These are phyloP conservation scores for Philypnodon macrostomus DNA, from an alignment of 2,797 vertebrate species.

Conservation along the genomic window DNA sequence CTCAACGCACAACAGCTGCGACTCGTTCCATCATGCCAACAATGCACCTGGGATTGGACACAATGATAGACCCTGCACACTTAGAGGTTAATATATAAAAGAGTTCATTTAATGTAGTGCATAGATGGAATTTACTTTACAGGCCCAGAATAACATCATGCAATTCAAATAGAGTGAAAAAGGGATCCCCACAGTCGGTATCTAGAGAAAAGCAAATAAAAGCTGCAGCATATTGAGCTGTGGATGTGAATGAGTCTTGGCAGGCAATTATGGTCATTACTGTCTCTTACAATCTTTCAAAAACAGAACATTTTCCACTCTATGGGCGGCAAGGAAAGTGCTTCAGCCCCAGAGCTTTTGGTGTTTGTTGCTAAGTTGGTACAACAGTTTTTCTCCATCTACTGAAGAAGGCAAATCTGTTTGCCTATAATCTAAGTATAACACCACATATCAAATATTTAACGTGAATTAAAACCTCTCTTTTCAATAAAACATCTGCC, in stretches of 20 bases:
- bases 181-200: conserved; percentile 14
- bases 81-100: conserved; percentile 1
- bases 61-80: neutral
- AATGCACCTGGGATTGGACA: conserved; percentile 37
- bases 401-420: conserved; percentile 49
- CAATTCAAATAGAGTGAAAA: conserved; percentile 7
- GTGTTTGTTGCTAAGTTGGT: conserved; percentile 51
- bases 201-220: conserved; percentile 34
- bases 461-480: conserved; percentile 62
- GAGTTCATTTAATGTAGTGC: conserved; percentile 8
- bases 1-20: conserved; percentile 61
- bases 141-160: conserved; percentile 7
- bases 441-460: conserved; percentile 64
- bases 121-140: conserved; percentile 9
- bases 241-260: conserved; percentile 51
- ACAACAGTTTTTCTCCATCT: conserved; percentile 42
- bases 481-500: conserved; percentile 69
- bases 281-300: conserved; percentile 52
- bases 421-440: conserved; percentile 63
- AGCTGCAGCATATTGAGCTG: conserved; percentile 49
- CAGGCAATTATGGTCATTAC: conserved; percentile 66
- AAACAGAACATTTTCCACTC: conserved; percentile 47
- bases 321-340: conserved; percentile 28
- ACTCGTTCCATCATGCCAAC: conserved; percentile 52
- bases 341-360: conserved; percentile 42